Evolutionary conservation across 2,888 invertebrate species (phyloP), one percentile per base, ranked within the genome.

Genomic region (Euplagia quadripunctaria): DNA sequence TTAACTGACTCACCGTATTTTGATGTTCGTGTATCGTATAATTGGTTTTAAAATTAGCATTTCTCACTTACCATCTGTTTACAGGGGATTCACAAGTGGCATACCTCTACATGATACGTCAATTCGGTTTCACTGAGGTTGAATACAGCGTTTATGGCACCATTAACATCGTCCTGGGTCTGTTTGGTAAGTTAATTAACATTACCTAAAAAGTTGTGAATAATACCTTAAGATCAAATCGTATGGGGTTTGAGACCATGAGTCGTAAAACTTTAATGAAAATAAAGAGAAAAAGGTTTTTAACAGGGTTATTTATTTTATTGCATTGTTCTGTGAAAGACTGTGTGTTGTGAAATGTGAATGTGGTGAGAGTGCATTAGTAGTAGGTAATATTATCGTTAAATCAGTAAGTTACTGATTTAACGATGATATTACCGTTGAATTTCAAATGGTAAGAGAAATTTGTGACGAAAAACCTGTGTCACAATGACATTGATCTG

Each of bases 31-130:
- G 17, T 9, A 17, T 55, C n/a, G n/a, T n/a, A 17, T n/a, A 11
- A 9, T 55, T 55, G 11, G 55, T 55, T 55, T 58, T 20, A 58
- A 64, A 65, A 71, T 17, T 43, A 31, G 4, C 16, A 42, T 6
- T n/a, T 64, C 17, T 64, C 14, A 63, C 68, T 67, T 72, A 64
- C 77, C 42, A 14, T 79, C 77, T 81, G 79, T 86, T 85, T 93
- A 72, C 94, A 96, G 96, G 96, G 84, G 96, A 96, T 83, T 95
- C 96, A 4, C 95, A 95, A 89, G 96, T 96, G 55, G 91, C 94
- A 49, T 96, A 96, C 85, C 87, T 96, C 70, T 96, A 96, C 84
- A 92, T 94, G 42, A 94, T 96, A 82, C 91, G 93, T 66, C 95
- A 93, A 87, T 96, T 96, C 80, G 92, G 91, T 77, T 93, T 96